A percentile compares a stretch with the other conserved stretches of the same genome.
These are phyloP conservation scores for Phaethon lepturus DNA, from an alignment of 2,113 vertebrate genomes.

Conservation along the genomic window DNA sequence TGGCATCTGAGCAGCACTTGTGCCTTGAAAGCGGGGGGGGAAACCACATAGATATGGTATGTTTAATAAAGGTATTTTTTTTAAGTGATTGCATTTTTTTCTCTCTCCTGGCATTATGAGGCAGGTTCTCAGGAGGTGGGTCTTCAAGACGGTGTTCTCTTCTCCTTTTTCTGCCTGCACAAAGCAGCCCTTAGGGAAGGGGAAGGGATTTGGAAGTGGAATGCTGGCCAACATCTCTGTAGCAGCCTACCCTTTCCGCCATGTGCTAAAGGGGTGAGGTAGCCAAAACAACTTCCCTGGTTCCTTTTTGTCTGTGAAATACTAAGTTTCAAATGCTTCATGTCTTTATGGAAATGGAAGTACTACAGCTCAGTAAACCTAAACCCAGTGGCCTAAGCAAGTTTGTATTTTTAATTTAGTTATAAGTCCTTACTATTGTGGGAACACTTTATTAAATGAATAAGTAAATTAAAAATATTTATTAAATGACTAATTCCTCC, in stretches of 20 bases:
- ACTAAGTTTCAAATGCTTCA: background rate
- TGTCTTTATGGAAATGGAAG: background rate
- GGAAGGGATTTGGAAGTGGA: background rate
- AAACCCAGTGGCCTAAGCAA: background rate
- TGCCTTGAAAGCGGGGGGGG: background rate
- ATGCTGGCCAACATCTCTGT: background rate
- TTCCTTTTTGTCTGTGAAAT: background rate
- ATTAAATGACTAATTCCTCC: too few species aligned
- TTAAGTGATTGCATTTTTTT: background rate
- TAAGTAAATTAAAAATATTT: too few species aligned
- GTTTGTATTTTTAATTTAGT: background rate
- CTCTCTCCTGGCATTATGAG: background rate
- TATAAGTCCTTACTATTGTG: background rate
- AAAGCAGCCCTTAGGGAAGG: background rate
- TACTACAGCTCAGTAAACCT: background rate
- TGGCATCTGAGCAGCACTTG: background rate
- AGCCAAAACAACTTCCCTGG: background rate
- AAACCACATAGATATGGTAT: rapidly evolving
- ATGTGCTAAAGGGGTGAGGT: background rate
- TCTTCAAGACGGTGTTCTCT: background rate
- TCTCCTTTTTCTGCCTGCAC: background rate
- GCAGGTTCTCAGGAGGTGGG: background rate
- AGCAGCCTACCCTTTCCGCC: too few species aligned
- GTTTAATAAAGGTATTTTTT: background rate
- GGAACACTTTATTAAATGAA: background rate